These are phyloP conservation scores for Manduca sexta DNA, from an alignment of 1,140 invertebrate genomes.

Conservation along the genomic window DNA sequence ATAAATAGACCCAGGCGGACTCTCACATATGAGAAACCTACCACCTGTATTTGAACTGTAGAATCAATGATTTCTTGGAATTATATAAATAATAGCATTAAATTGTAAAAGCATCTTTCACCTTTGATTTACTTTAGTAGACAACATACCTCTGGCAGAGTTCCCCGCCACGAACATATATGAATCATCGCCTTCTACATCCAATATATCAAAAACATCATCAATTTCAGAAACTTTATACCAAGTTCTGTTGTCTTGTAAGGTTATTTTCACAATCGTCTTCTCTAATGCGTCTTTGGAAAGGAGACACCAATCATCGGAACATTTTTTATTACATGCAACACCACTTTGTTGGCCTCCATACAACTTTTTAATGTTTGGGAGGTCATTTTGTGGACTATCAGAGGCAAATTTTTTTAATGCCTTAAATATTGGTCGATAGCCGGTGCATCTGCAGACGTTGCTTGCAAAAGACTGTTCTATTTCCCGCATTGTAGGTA, in stretches of 20 bases:
- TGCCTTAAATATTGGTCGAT: constrained; percentile 85
- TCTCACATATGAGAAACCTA: no score
- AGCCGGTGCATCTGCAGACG: constrained; percentile 88
- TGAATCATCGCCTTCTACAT: constrained; percentile 19
- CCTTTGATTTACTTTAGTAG: no score
- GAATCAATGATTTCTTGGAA: no score
- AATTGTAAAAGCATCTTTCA: no score
- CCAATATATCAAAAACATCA: constrained; percentile 36
- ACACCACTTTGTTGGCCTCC: background rate
- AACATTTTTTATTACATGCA: no score
- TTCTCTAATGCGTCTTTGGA: constrained; percentile 34
- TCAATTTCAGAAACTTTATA: constrained; percentile 29
- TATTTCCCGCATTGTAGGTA: constrained; percentile 76
- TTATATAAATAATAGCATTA: no score
- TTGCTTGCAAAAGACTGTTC: constrained; percentile 83
- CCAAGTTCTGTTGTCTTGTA: constrained; percentile 43
- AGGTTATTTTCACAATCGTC: constrained; percentile 32
- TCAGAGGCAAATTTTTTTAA: constrained; percentile 79
- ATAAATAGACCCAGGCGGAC: no score
- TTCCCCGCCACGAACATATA: constrained; percentile 75
- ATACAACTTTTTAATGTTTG: constrained; percentile 55
- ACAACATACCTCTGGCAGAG: constrained; percentile 66
- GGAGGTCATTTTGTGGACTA: constrained; percentile 16
- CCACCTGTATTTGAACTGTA: no score
- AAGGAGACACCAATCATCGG: constrained; percentile 41